Base-by-base conservation (phyloP, 1,140 invertebrate genomes). In the Globodera rostochiensis region DNA sequence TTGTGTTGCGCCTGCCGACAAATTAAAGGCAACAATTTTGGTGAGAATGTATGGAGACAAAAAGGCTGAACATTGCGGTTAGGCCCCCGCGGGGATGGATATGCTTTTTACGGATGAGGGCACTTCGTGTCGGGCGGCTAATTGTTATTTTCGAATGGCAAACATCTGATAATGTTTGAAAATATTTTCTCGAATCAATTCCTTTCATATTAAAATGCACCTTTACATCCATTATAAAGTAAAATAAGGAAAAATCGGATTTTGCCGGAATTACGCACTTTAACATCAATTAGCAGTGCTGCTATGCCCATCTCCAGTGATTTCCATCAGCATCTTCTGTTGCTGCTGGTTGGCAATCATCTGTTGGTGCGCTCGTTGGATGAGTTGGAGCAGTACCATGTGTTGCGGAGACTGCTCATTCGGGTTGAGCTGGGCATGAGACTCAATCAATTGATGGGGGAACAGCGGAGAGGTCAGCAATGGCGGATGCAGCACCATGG, bases 401-500 rank as follows among this genome's bases (percentile, higher is more conserved):
- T 71, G 36, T 21, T 71, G 36, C 69, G 13, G 69, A n/a, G 36
- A 71, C 69, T 71, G 69, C n/a, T 71, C 69, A 21, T 71, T 71
- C 6, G 13, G n/a, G 69, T 36, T 71, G 7, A 15, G 69, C n/a
- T 71, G 69, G n/a, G 25, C 36, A 11, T 36, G 36, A n/a, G 69
- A 9, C 36, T 71, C 36, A 11, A 45, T 1, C 21, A 71, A 7
- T 47, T 45, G 69, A 25, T 47, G 69, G 25, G 36, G 9, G 36
- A 71, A 47, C 25, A 71, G 69, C 25, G 69, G 36, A 11, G 46
- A 47, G n/a, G 46, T 25, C 46, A 47, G 25, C 36, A 47, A 19
- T 3, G 69, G 69, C 69, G 69, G n/a, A 45, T 36, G 69, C 69
- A 71, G 69, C 69, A 47, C 69, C 69, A 47, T 9, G 25, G 69